Percentiles rank a stretch among this genome's conserved stretches.
phyloP scores from a whole-genome alignment of 37 sponge, comb jelly and placozoan species.

The Ianthella basta region DNA sequence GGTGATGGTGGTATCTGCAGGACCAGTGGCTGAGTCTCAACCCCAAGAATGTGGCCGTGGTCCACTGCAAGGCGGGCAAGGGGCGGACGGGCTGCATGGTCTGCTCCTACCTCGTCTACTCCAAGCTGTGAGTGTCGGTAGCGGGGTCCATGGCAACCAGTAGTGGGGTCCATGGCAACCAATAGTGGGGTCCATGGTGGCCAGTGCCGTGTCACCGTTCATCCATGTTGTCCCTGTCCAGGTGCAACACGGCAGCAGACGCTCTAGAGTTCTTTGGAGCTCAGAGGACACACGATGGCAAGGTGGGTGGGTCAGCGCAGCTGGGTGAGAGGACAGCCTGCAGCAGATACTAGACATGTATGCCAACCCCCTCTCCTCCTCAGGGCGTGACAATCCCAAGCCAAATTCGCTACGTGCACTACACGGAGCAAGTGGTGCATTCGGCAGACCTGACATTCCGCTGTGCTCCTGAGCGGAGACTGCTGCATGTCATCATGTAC shows the following conservation, averaged over 20 bases:
- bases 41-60: slow-evolving; percentile 45
- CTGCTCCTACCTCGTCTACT: slow-evolving; percentile 43
- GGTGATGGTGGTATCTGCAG: slow-evolving; percentile 25
- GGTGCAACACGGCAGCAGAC: slow-evolving; percentile 36
- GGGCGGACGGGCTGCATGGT: slow-evolving; percentile 60
- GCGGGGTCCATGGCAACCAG: not conserved
- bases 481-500: slow-evolving; percentile 36
- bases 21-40: slow-evolving; percentile 33
- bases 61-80: slow-evolving; percentile 72
- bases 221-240: not conserved
- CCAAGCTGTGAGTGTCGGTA: slow-evolving; percentile 30
- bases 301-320: slow-evolving; percentile 4
- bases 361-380: not conserved
- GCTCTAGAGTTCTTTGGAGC: slow-evolving; percentile 45
- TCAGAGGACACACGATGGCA: slow-evolving; percentile 40
- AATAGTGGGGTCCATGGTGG: not conserved
- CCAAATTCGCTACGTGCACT: slow-evolving; percentile 39
- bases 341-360: not conserved
- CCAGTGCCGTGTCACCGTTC: not conserved
- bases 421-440: slow-evolving; percentile 23
- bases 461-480: not conserved
- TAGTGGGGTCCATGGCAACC: not conserved
- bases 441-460: slow-evolving; percentile 10
- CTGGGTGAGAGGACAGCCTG: not conserved
- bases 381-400: slow-evolving; percentile 60